Evolutionary conservation across 1,140 invertebrate species (phyloP).

Genomic region (Trichonephila inaurata): DNA sequence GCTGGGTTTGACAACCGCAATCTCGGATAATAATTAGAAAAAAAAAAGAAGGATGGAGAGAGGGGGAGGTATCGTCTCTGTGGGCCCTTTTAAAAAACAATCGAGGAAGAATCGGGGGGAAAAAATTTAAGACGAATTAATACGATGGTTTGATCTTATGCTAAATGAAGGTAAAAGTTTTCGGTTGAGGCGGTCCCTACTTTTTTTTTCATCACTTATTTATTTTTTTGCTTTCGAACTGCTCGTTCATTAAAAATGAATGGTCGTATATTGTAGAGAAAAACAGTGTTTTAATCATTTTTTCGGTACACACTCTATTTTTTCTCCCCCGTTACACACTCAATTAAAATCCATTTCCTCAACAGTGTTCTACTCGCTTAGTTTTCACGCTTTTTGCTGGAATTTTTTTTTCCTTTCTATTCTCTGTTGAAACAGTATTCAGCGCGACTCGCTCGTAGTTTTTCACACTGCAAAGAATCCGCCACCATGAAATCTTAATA

Average conservation of each 20-base stretch:
- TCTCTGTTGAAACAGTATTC: background rate
- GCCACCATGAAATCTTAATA: conserved; percentile 47
- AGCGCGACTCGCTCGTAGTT: background rate
- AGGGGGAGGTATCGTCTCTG: background rate
- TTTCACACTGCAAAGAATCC: background rate
- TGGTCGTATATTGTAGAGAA: conserved; percentile 28
- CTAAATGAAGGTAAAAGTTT: conserved; percentile 69
- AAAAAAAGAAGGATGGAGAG: background rate
- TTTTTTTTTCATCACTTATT: background rate
- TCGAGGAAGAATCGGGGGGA: conserved; percentile 11
- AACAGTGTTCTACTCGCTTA: conserved; percentile 25
- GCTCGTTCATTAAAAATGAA: conserved; percentile 68
- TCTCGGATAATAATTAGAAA: conserved; percentile 68
- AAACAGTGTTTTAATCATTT: conserved; percentile 35
- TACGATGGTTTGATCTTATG: conserved; percentile 64
- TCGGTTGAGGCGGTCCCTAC: background rate
- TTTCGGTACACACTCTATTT: background rate
- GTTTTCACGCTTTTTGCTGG: conserved; percentile 43
- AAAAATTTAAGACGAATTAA: conserved; percentile 66
- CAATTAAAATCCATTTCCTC: conserved; percentile 66
- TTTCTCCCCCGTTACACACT: conserved; percentile 18
- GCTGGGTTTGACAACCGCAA: conserved; percentile 74
- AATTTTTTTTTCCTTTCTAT: background rate
- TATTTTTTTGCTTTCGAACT: background rate
- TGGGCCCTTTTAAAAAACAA: conserved; percentile 28